Conservation (phyloP, 2,888 invertebrate genomes). For the Yponomeuta plumbellus region DNA sequence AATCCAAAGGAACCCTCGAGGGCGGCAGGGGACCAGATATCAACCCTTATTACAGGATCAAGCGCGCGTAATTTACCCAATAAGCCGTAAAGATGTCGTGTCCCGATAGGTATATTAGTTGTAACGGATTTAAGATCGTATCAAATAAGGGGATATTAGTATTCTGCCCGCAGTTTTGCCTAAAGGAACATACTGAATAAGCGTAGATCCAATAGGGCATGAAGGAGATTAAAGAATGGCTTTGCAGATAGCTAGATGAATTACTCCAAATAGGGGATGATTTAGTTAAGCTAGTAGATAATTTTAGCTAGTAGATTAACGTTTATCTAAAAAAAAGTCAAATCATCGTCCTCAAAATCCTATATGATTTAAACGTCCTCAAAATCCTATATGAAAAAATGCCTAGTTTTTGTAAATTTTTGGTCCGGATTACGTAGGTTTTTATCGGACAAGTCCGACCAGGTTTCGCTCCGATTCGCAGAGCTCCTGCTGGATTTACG, state of each 20-base stretch:
- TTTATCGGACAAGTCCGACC: too few species aligned
- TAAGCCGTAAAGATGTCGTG: conserved; percentile 16
- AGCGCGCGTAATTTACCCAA: conserved; percentile 11
- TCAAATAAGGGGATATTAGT: conserved; percentile 13
- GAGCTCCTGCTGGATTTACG: too few species aligned
- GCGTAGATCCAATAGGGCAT: not conserved
- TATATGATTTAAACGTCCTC: too few species aligned
- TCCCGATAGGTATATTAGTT: conserved; percentile 16
- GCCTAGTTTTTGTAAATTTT: too few species aligned
- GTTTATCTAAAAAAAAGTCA: too few species aligned
- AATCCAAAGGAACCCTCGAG: too few species aligned
- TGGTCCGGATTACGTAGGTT: too few species aligned
- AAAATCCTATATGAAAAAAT: too few species aligned
- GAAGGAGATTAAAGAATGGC: not conserved
- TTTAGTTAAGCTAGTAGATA: too few species aligned
- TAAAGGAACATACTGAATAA: conserved; percentile 5
- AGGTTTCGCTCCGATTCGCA: too few species aligned
- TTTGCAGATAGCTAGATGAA: not conserved
- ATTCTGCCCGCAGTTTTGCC: conserved; percentile 4
- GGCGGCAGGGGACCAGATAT: not conserved
- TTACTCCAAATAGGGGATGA: not conserved
- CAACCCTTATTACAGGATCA: not conserved
- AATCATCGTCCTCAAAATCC: too few species aligned
- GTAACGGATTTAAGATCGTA: conserved; percentile 15
- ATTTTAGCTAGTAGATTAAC: too few species aligned